These are phyloP conservation scores for Linnaemya vulpina DNA, from an alignment of 2,888 invertebrate species.

Conservation along the genomic window DNA sequence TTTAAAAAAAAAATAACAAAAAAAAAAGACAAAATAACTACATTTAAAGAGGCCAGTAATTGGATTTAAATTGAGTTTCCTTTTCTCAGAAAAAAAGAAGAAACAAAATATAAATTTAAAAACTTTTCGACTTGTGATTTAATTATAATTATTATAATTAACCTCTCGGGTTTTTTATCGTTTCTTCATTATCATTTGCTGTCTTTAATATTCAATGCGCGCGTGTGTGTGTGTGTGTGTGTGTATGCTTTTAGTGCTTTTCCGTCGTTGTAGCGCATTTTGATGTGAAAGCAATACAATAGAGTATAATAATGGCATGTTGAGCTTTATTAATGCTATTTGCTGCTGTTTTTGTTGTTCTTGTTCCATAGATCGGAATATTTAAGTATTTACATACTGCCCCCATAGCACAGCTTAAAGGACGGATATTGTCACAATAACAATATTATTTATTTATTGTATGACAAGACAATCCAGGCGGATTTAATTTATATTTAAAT, in stretches of 20 bases:
- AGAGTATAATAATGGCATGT: slow-evolving; percentile 57
- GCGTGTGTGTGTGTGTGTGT: neutral
- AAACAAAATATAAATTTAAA: neutral
- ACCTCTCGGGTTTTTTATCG: slow-evolving; percentile 44
- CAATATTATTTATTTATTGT: slow-evolving; percentile 66
- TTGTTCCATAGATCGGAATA: slow-evolving; percentile 11
- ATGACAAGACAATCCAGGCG: slow-evolving; percentile 64
- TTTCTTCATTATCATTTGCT: slow-evolving; percentile 26
- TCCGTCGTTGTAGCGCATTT: neutral
- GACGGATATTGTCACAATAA: slow-evolving; percentile 62
- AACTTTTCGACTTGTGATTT: slow-evolving; percentile 56
- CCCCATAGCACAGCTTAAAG: slow-evolving; percentile 55
- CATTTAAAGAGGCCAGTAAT: slow-evolving; percentile 7
- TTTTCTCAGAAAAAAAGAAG: slow-evolving; percentile 5
- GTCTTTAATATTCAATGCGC: slow-evolving; percentile 37
- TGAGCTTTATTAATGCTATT: slow-evolving; percentile 57
- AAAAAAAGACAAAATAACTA: neutral
- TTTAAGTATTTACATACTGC: slow-evolving; percentile 35
- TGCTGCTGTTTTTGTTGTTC: slow-evolving; percentile 27
- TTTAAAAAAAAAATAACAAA: neutral
- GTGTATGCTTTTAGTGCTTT: neutral
- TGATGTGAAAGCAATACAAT: slow-evolving; percentile 50
- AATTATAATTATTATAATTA: slow-evolving; percentile 68
- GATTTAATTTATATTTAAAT: slow-evolving; percentile 45
- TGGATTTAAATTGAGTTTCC: slow-evolving; percentile 35